These are phyloP conservation scores for Microtus montanus DNA, from an alignment of 2,113 vertebrate genomes.

Conservation along the genomic window DNA sequence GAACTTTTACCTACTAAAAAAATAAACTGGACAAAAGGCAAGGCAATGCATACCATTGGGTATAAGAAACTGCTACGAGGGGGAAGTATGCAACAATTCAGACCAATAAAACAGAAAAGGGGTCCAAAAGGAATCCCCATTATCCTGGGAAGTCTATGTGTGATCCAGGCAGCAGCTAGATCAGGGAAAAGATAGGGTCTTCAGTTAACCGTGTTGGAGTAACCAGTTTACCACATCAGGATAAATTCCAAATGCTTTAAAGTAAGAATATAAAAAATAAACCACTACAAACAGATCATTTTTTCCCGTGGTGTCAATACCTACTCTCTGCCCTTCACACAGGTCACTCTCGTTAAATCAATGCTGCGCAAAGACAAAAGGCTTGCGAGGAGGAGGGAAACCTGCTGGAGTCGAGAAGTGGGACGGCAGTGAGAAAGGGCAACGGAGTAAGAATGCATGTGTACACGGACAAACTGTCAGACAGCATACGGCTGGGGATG, in stretches of 20 bases:
- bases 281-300: neutral
- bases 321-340: too few relatives aligned
- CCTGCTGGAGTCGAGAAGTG: too few relatives aligned
- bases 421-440: neutral
- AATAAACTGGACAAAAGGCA: constrained; percentile 22
- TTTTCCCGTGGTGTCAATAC: too few relatives aligned
- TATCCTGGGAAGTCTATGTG: neutral
- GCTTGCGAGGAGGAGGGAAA: neutral
- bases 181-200: neutral
- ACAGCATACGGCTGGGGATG: neutral
- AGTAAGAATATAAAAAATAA: constrained; percentile 37
- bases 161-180: neutral
- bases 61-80: neutral
- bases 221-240: neutral
- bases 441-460: neutral
- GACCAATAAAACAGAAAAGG: constrained; percentile 17
- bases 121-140: neutral
- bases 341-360: neutral
- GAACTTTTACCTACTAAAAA: neutral
- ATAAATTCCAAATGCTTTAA: constrained; percentile 27
- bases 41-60: neutral
- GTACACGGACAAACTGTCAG: neutral
- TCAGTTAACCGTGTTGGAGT: neutral
- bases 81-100: neutral
- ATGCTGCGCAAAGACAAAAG: neutral